These are phyloP conservation scores for Dryocosmus kuriphilus DNA, from an alignment of 2,888 invertebrate genomes.

Conservation along the genomic window DNA sequence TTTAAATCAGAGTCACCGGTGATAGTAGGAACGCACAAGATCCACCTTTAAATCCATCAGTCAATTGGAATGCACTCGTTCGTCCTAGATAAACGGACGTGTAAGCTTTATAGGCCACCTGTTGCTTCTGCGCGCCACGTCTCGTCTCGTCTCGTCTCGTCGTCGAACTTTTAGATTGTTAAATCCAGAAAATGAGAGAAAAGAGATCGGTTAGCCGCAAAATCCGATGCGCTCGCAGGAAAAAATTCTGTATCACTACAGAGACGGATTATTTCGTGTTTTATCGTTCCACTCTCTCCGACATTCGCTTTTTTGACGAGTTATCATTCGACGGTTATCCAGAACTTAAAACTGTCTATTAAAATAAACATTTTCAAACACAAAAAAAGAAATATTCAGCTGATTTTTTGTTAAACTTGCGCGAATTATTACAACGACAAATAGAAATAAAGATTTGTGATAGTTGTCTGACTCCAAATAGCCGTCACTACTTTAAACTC, in stretches of 20 bases:
- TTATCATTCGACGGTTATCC: background rate
- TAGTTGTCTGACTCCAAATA: background rate
- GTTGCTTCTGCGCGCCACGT: constrained; percentile 74
- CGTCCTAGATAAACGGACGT: constrained; percentile 78
- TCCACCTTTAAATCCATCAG: constrained; percentile 73
- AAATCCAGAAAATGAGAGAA: constrained; percentile 54
- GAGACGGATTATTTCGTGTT: constrained; percentile 13
- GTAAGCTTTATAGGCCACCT: constrained; percentile 77
- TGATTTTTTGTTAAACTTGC: no score
- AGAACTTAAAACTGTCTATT: background rate
- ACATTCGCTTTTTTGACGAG: background rate
- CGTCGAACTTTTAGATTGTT: constrained; percentile 72
- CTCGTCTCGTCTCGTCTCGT: constrained; percentile 52
- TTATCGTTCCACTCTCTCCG: background rate
- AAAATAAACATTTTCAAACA: background rate
- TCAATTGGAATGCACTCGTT: constrained; percentile 78
- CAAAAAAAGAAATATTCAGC: background rate
- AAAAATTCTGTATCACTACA: background rate
- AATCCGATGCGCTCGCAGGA: constrained; percentile 7
- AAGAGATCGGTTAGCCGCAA: constrained; percentile 39
- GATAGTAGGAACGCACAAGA: background rate
- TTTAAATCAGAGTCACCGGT: constrained; percentile 9
- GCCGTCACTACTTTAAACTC: background rate
- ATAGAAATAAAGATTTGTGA: no score
- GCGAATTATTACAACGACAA: no score